phyloP scores from a whole-genome alignment of 1,140 invertebrate genomes.

The Drosophila prosaltans region DNA sequence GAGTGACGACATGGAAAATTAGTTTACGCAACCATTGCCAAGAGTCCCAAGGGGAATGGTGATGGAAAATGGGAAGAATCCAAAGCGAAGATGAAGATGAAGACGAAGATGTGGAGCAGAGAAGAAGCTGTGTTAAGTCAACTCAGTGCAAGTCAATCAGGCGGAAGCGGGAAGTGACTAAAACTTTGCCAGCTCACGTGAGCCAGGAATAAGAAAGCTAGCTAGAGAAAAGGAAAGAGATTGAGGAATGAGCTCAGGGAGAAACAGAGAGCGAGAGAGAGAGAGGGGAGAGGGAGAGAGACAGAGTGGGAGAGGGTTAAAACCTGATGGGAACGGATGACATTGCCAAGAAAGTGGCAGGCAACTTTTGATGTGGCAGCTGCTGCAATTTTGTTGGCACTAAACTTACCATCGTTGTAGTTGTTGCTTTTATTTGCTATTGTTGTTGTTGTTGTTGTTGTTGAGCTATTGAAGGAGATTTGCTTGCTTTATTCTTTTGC shows the following conservation, averaged over 20 bases:
- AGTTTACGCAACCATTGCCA: slow-evolving; percentile 77
- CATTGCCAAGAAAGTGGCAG: slow-evolving; percentile 69
- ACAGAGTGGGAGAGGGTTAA: background rate
- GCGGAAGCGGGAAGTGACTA: slow-evolving; percentile 64
- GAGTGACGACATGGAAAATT: slow-evolving; percentile 80
- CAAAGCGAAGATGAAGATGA: slow-evolving; percentile 10
- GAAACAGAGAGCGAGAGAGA: background rate
- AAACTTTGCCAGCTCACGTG: slow-evolving; percentile 75
- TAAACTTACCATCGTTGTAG: slow-evolving; percentile 50
- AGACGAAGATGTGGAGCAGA: slow-evolving; percentile 35
- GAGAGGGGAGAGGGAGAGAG: background rate
- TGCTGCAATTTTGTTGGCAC: slow-evolving; percentile 76
- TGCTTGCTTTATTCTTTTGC: slow-evolving; percentile 62
- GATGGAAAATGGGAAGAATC: background rate
- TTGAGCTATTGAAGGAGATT: slow-evolving; percentile 65
- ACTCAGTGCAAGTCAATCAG: slow-evolving; percentile 80
- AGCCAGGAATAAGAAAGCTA: background rate
- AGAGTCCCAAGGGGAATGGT: slow-evolving; percentile 35
- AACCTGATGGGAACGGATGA: slow-evolving; percentile 30
- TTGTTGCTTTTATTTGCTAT: slow-evolving; percentile 19
- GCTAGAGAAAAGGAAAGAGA: background rate
- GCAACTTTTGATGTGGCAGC: slow-evolving; percentile 77
- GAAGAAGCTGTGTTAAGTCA: slow-evolving; percentile 70
- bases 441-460: slow-evolving; percentile 29
- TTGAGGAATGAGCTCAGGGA: background rate